A percentile compares a stretch with the other conserved stretches of the same genome.
Conservation (phyloP, 2,113 vertebrate species). For the Aphelocoma coerulescens region DNA sequence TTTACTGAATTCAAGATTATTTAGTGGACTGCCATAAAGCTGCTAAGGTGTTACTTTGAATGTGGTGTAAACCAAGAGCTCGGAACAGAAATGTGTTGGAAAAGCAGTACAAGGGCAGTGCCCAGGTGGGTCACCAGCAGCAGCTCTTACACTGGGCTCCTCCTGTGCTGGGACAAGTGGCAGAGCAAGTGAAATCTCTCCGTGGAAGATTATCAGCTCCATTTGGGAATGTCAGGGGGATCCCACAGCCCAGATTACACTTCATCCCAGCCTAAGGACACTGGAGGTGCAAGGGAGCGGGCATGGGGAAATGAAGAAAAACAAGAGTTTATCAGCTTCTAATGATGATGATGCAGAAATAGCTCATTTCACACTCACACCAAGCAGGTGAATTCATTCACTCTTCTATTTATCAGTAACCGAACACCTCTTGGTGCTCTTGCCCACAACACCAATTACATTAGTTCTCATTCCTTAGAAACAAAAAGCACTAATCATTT, state of each 20-base stretch:
- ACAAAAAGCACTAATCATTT: not conserved
- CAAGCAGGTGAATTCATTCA: not conserved
- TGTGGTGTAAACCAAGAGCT: not conserved
- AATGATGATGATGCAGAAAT: accelerated
- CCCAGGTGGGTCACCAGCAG: not conserved
- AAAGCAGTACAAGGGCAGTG: not conserved
- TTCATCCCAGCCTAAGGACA: not conserved
- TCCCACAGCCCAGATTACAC: not conserved
- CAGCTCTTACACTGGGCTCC: not conserved
- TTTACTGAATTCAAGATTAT: not conserved
- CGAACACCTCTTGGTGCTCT: not conserved
- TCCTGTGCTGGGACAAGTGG: not conserved
- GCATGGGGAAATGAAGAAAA: not conserved
- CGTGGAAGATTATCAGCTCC: not conserved
- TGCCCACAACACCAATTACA: no score
- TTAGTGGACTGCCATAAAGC: not conserved
- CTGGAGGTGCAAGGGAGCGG: not conserved
- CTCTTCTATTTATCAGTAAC: not conserved
- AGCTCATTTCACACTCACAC: not conserved
- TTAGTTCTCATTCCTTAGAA: not conserved
- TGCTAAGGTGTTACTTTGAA: not conserved
- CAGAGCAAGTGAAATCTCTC: not conserved
- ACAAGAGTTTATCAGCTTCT: not conserved
- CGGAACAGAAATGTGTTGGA: not conserved
- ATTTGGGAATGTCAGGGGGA: accelerated